Evolutionary conservation across 2,888 invertebrate genomes (phyloP).

Genomic region (Pteria penguin): DNA sequence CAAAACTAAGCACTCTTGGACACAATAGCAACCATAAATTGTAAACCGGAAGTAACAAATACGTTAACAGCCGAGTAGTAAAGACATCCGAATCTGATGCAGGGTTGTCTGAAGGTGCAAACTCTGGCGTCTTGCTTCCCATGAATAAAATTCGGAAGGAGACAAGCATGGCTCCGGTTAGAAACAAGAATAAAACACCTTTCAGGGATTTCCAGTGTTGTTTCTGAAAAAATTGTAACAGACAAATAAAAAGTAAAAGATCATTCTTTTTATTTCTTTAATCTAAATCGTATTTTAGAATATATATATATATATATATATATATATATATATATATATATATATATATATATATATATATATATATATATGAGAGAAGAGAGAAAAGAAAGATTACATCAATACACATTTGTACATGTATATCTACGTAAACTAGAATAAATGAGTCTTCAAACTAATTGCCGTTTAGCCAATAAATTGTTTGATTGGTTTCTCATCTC

Average conservation of each 20-base stretch:
- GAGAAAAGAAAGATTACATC: no score
- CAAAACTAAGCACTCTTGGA: slow-evolving; percentile 94
- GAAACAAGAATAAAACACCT: slow-evolving; percentile 82
- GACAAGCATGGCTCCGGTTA: slow-evolving; percentile 86
- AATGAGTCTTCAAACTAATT: no score
- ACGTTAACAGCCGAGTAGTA: slow-evolving; percentile 92
- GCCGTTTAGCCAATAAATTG: no score
- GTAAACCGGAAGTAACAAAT: slow-evolving; percentile 93
- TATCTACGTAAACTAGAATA: no score
- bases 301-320: neutral
- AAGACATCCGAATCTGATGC: slow-evolving; percentile 91
- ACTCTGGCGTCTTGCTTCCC: slow-evolving; percentile 86
- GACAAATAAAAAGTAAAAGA: no score
- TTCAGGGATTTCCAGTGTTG: slow-evolving; percentile 70
- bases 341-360: no score
- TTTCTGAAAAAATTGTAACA: slow-evolving; percentile 23
- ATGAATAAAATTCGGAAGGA: slow-evolving; percentile 90
- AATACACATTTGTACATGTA: no score
- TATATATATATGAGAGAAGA: no score
- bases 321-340: neutral
- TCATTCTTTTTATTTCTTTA: no score
- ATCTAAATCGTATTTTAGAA: no score
- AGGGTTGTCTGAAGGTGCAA: slow-evolving; percentile 97
- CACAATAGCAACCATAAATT: slow-evolving; percentile 93
- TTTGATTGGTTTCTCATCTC: no score